A percentile compares a stretch with the other conserved stretches of the same genome.
Conservation (phyloP, 2,113 vertebrate species). For the Gracilinanus agilis region DNA sequence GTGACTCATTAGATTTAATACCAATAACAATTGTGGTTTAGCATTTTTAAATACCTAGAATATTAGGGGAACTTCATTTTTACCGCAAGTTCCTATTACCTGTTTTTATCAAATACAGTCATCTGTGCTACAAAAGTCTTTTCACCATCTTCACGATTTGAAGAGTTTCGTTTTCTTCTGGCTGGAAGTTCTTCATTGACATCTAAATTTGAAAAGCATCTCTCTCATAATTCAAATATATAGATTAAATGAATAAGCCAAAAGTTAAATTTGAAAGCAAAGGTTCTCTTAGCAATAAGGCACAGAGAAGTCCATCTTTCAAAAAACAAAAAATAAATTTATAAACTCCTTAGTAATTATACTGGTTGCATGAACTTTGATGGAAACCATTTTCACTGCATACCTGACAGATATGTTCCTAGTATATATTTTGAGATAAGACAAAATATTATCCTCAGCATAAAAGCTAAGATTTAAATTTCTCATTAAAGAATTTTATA, state of each 20-base stretch:
- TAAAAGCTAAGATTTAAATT: neutral
- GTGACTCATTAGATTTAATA: neutral
- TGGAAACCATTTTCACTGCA: neutral
- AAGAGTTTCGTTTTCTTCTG: conserved; percentile 93
- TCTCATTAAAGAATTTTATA: neutral
- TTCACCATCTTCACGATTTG: conserved; percentile 94
- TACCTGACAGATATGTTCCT: neutral
- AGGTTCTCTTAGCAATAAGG: neutral
- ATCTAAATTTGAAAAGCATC: conserved; percentile 85
- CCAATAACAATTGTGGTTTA: conserved; percentile 26
- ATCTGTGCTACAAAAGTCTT: conserved; percentile 97
- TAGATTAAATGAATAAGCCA: conserved; percentile 24
- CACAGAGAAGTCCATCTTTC: neutral
- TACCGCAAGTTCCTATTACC: conserved; percentile 83
- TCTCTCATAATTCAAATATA: conserved; percentile 55
- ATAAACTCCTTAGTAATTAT: neutral
- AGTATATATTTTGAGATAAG: neutral
- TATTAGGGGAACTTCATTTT: conserved; percentile 15
- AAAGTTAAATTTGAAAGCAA: conserved; percentile 26
- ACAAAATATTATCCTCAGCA: neutral
- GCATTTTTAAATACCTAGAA: conserved; percentile 41
- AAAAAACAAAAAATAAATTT: neutral
- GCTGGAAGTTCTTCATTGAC: conserved; percentile 93
- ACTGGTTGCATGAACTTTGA: neutral
- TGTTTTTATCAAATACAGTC: conserved; percentile 99